A percentile compares a stretch with the other conserved stretches of the same genome.
These are phyloP conservation scores for Pitta sordida DNA, from an alignment of 2,113 vertebrate genomes.

Conservation along the genomic window DNA sequence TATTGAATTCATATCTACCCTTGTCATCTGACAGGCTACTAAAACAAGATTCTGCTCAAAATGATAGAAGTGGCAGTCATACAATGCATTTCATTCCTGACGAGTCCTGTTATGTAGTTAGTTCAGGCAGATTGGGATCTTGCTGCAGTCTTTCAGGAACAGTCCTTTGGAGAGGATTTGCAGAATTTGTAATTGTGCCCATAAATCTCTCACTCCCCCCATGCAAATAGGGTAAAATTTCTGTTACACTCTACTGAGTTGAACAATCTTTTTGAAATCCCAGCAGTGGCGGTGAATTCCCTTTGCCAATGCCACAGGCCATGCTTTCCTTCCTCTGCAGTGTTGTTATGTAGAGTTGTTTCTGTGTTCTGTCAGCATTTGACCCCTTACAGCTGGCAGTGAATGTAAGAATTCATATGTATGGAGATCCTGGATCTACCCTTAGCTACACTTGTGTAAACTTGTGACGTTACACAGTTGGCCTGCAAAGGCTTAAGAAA, in stretches of 20 bases:
- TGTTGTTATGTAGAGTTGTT: background rate
- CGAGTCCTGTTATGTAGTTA: background rate
- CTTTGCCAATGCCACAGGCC: background rate
- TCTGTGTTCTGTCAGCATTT: background rate
- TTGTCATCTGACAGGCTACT: conserved; percentile 59
- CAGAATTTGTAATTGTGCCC: background rate
- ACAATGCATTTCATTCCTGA: conserved; percentile 25
- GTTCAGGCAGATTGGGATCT: background rate
- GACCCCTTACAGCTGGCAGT: background rate
- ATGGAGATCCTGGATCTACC: background rate
- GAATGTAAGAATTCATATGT: background rate
- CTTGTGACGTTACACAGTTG: background rate
- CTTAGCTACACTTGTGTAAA: background rate
- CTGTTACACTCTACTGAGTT: background rate
- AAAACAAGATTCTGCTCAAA: conserved; percentile 52
- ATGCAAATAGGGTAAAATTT: background rate
- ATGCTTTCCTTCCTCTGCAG: background rate
- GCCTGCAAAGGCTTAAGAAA: conserved; percentile 3
- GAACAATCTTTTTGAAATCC: background rate
- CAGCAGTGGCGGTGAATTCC: background rate
- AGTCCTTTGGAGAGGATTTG: conserved; percentile 1
- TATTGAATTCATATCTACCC: conserved; percentile 51
- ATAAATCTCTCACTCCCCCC: background rate
- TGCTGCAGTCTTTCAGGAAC: background rate
- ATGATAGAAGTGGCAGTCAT: background rate